Evolutionary conservation across 2,888 invertebrate species (phyloP), one percentile per base, ranked within the genome.

Genomic region (Tolmerus cingulatus): DNA sequence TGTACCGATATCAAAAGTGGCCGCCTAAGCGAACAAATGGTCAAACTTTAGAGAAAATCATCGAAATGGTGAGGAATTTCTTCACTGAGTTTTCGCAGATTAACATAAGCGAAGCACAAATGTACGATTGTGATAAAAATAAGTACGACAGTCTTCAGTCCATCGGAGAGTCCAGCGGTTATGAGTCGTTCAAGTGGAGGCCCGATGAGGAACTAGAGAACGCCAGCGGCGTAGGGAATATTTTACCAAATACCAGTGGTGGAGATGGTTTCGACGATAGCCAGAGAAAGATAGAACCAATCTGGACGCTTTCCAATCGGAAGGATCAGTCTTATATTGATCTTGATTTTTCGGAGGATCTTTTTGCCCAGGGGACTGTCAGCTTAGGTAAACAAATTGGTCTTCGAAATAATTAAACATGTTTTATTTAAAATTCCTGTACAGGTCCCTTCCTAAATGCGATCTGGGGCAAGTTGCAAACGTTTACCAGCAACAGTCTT

Each of bases 401-500:
- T 40, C 40, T 37, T 30, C 16, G n/a, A 40, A 37, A 23, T 14
- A 55, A 30, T 51, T 5, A 14, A 19, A 46, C 16, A 16, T 37
- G 1, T 74, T 9, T 85, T 66, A 66, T 43, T 66, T 19, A 19
- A 46, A 43, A 78, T 27, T 37, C 66, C 27, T 19, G 27, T 9
- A 1, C 91, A 94, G 96, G 98, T 94, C 95, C 97, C 87, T 97
- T 99, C 91, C 93, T 99, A 89, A 96, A 95, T 90, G 95, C 96
- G 88, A 92, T 98, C 86, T 94, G 98, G 90, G 95, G 95, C 89
- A 97, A 97, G 92, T 93, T 98, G 74, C 97, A 97, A 90, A 95
- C 95, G 86, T 96, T 98, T 94, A 94, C 97, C 89, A 95, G 96
- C 89, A 97, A 98, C 90, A 96, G 97, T 76, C 93, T 98, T 88